Evolutionary conservation across 2,797 vertebrate species (phyloP).

Genomic region (Rhynchonycteris naso): DNA sequence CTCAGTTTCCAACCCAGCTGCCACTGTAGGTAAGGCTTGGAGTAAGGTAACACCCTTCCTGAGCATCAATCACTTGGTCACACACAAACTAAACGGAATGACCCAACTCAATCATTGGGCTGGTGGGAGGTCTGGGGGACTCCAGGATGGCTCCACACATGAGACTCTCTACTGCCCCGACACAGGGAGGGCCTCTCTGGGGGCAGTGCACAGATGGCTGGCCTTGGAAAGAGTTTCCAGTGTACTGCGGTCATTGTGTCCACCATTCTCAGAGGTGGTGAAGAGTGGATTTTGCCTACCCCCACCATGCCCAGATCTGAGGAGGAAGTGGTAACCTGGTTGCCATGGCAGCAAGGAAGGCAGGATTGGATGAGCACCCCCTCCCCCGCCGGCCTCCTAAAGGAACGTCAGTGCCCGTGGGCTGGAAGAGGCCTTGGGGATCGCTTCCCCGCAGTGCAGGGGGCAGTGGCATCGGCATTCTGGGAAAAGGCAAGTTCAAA

Average conservation of each 20-base stretch:
- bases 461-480: not conserved
- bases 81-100: not conserved
- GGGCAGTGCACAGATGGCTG: rapidly evolving
- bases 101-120: not conserved
- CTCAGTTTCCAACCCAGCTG: not conserved
- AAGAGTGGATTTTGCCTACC: not conserved
- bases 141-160: not conserved
- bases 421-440: not conserved
- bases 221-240: not conserved
- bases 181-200: not conserved
- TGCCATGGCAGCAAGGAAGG: not conserved
- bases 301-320: not conserved
- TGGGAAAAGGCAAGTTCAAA: not conserved
- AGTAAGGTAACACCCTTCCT: not conserved
- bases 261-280: not conserved
- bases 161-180: not conserved
- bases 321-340: constrained; percentile 62
- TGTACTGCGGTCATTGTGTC: not conserved
- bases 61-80: not conserved
- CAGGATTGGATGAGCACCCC: constrained; percentile 5
- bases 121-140: not conserved
- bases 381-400: not conserved
- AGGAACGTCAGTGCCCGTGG: not conserved
- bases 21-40: not conserved
- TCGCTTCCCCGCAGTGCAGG: not conserved